Evolutionary conservation across 2,888 invertebrate species (phyloP).

Genomic region (Gonocerus acuteangulatus): DNA sequence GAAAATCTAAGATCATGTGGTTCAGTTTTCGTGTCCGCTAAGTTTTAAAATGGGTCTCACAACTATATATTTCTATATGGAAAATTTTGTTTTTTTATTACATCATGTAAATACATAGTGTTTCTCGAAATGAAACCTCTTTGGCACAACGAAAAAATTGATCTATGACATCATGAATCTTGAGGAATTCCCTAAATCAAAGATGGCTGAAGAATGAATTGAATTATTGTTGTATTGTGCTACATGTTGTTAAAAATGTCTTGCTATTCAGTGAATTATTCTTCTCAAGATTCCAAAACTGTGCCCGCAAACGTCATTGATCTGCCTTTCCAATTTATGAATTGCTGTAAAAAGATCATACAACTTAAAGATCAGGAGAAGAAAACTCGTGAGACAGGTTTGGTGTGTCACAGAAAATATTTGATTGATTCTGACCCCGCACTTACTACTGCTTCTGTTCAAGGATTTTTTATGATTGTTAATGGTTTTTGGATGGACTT

Average conservation of each 20-base stretch:
- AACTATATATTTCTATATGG: too few relatives aligned
- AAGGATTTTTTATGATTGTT: background rate
- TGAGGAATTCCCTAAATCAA: background rate
- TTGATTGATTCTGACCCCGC: slow-evolving; percentile 3
- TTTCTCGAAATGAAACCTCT: too few relatives aligned
- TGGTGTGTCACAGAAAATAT: slow-evolving; percentile 8
- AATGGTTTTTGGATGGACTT: background rate
- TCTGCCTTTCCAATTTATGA: background rate
- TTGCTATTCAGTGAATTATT: slow-evolving; percentile 5
- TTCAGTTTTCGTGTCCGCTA: too few relatives aligned
- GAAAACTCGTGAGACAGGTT: background rate
- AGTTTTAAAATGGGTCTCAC: too few relatives aligned
- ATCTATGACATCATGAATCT: too few relatives aligned
- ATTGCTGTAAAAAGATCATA: background rate
- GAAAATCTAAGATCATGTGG: too few relatives aligned
- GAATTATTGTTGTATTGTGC: slow-evolving; percentile 6
- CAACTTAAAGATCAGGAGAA: background rate
- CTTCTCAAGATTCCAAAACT: background rate
- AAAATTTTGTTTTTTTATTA: too few relatives aligned
- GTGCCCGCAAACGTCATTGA: background rate
- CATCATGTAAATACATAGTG: too few relatives aligned
- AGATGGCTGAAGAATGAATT: slow-evolving; percentile 13
- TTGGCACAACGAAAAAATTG: too few relatives aligned
- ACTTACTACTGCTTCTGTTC: background rate
- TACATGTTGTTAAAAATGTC: slow-evolving; percentile 16